These are phyloP conservation scores for Lampris megalopsis DNA, from an alignment of 2,113 vertebrate species.

Conservation along the genomic window DNA sequence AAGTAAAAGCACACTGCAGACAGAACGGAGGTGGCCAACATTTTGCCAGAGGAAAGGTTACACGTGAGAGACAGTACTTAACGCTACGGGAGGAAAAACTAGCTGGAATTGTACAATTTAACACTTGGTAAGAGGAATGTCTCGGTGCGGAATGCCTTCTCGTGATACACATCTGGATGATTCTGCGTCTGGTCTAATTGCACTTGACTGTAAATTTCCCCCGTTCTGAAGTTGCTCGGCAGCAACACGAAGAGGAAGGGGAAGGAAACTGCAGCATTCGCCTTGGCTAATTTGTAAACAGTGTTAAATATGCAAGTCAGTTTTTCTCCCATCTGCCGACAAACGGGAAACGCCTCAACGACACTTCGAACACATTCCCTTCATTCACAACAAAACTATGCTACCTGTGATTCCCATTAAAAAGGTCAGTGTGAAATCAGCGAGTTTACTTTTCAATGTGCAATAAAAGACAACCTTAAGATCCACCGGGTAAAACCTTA, in stretches of 20 bases:
- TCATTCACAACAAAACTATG: slow-evolving; percentile 65
- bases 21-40: not conserved
- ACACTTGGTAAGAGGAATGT: slow-evolving; percentile 74
- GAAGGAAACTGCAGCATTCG: slow-evolving; percentile 82
- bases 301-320: slow-evolving; percentile 77
- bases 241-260: slow-evolving; percentile 48
- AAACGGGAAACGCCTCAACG: slow-evolving; percentile 34
- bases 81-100: not conserved
- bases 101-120: slow-evolving; percentile 19
- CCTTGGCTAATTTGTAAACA: slow-evolving; percentile 84
- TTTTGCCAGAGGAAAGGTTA: not conserved
- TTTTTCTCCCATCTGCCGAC: slow-evolving; percentile 56
- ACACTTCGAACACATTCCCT: slow-evolving; percentile 74
- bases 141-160: slow-evolving; percentile 72
- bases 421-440: slow-evolving; percentile 76
- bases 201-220: slow-evolving; percentile 78
- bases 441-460: slow-evolving; percentile 67
- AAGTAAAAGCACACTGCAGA: not conserved
- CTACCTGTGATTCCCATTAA: slow-evolving; percentile 60
- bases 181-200: slow-evolving; percentile 80
- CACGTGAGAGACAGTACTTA: not conserved
- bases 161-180: slow-evolving; percentile 52
- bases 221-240: slow-evolving; percentile 49
- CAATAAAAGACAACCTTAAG: slow-evolving; percentile 70
- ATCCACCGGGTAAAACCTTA: slow-evolving; percentile 51